Percentiles rank a stretch among this genome's conserved stretches.
phyloP scores from a whole-genome alignment of 2,113 vertebrate genomes.

The Halcyon senegalensis region DNA sequence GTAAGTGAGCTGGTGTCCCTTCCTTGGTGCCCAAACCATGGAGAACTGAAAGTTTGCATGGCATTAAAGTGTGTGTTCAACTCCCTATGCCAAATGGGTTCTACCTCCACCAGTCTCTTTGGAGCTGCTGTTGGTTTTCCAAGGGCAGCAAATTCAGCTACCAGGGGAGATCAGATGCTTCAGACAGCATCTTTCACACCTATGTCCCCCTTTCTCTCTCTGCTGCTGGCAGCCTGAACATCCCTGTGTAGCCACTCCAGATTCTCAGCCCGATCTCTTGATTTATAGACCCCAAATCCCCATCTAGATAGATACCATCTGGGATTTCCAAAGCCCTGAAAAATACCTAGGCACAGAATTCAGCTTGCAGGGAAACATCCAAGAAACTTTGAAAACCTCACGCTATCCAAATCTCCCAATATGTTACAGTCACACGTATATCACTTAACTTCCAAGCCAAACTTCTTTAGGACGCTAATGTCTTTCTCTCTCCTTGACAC shows the following conservation, averaged over 20 bases:
- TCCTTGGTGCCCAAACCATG: not conserved
- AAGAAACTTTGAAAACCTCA: not conserved
- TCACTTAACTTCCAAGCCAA: not conserved
- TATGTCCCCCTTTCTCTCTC: not conserved
- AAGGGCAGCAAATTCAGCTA: not conserved
- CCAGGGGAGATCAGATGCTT: not conserved
- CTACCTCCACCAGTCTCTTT: not conserved
- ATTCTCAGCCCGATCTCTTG: not conserved
- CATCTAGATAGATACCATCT: not conserved
- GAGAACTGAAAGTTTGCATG: not conserved
- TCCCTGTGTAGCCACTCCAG: not conserved
- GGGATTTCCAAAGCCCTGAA: not conserved
- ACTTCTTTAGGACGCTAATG: not conserved
- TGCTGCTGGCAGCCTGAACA: not conserved
- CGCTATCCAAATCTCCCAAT: not conserved
- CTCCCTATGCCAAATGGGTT: not conserved
- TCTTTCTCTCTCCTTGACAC: slow-evolving; percentile 17
- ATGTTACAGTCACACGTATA: not conserved
- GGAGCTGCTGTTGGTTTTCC: not conserved
- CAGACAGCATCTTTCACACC: not conserved
- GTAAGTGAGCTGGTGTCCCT: not conserved
- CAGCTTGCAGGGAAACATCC: not conserved
- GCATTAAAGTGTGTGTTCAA: not conserved
- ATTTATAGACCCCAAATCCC: not conserved
- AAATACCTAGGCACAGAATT: not conserved